Evolutionary conservation across 2,888 invertebrate species (phyloP).

Genomic region (Philhelius pedissequus): DNA sequence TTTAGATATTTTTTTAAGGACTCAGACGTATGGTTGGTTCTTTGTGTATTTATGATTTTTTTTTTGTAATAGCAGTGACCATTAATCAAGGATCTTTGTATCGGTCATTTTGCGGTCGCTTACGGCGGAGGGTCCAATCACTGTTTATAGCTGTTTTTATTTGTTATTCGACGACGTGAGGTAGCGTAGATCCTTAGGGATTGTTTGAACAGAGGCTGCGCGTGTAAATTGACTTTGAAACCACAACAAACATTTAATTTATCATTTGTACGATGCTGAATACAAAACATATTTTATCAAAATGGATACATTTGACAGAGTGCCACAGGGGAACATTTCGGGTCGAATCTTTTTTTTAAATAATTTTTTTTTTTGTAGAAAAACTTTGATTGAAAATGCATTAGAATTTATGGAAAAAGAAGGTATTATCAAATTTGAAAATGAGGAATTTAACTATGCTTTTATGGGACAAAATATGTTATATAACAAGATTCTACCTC

Average conservation of each 20-base stretch:
- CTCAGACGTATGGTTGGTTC: not conserved
- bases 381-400: not conserved
- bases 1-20: not conserved
- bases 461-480: too few species aligned
- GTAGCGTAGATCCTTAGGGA: constrained; percentile 28
- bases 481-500: not conserved
- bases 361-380: not conserved
- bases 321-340: not conserved
- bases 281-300: not conserved
- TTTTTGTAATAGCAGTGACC: constrained; percentile 1
- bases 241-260: constrained; percentile 42
- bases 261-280: not conserved
- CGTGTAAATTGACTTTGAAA: constrained; percentile 30
- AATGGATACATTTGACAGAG: not conserved
- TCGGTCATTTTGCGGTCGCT: constrained; percentile 65
- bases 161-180: constrained; percentile 9
- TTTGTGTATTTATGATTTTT: not conserved
- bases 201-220: constrained; percentile 54
- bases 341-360: not conserved
- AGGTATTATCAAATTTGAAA: too few species aligned
- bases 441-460: too few species aligned
- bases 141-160: not conserved
- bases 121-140: constrained; percentile 42
- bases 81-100: constrained; percentile 59
- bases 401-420: not conserved